phyloP scores from a whole-genome alignment of 2,113 vertebrate genomes.

The Cynopterus brachyotis region DNA sequence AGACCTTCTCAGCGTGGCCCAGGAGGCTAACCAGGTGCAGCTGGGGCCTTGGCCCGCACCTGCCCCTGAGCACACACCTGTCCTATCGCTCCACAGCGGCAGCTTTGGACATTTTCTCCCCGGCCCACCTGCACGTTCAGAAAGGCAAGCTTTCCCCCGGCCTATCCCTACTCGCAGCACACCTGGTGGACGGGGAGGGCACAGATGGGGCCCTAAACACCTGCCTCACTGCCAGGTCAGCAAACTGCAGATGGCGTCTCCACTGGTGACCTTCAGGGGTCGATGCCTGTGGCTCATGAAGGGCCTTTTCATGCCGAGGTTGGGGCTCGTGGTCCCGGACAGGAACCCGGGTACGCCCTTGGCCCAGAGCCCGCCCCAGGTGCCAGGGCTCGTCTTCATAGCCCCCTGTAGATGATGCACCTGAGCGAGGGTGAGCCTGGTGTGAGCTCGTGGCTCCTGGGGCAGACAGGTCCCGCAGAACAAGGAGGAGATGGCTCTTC shows the following conservation, averaged over 20 bases:
- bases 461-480: no score
- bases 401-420: not conserved
- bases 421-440: not conserved
- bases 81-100: rapidly evolving
- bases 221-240: not conserved
- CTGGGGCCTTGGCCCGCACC: not conserved
- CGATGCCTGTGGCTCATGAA: not conserved
- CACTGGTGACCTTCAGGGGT: rapidly evolving
- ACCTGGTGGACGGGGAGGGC: not conserved
- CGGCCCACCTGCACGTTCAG: not conserved
- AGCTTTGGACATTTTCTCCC: not conserved
- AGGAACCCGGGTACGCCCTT: not conserved
- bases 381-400: no score
- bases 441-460: rapidly evolving
- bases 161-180: not conserved
- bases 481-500: no score
- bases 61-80: not conserved
- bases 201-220: not conserved
- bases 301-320: not conserved
- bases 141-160: not conserved
- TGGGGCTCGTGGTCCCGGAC: not conserved
- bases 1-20: not conserved
- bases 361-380: not conserved
- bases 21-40: not conserved
- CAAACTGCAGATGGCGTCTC: not conserved